phyloP scores from a whole-genome alignment of 2,113 vertebrate genomes.

The Scortum barcoo region DNA sequence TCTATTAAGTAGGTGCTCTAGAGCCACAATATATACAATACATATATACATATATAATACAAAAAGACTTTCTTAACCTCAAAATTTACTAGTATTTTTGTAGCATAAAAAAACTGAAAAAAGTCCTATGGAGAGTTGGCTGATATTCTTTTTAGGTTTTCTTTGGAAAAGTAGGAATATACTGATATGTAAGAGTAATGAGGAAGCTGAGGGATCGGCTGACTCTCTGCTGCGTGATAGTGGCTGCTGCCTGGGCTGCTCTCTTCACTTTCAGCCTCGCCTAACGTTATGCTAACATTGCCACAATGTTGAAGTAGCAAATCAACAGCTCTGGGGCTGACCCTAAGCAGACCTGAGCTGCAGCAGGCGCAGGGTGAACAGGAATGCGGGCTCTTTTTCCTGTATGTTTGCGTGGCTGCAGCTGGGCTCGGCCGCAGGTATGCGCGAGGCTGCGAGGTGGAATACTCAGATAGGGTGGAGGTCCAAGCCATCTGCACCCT shows the following conservation, averaged over 20 bases:
- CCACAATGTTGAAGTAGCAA: conserved; percentile 38
- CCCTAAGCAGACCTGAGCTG: conserved; percentile 54
- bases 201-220: not conserved
- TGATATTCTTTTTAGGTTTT: too few species aligned
- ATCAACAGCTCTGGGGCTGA: conserved; percentile 46
- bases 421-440: conserved; percentile 69
- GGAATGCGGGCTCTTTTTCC: conserved; percentile 63
- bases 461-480: conserved; percentile 66
- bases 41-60: too few species aligned
- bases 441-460: conserved; percentile 56
- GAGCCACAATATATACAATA: too few species aligned
- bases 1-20: not conserved
- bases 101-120: too few species aligned
- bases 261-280: conserved; percentile 6
- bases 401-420: conserved; percentile 69
- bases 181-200: not conserved
- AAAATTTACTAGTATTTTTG: not conserved
- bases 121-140: too few species aligned
- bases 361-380: conserved; percentile 35
- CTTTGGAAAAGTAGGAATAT: not conserved
- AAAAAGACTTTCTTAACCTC: too few species aligned
- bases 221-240: not conserved
- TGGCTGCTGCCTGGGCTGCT: conserved; percentile 4
- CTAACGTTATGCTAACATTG: conserved; percentile 41
- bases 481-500: conserved; percentile 53